phyloP scores from a whole-genome alignment of 2,888 invertebrate species.

The Eilema sororculum region DNA sequence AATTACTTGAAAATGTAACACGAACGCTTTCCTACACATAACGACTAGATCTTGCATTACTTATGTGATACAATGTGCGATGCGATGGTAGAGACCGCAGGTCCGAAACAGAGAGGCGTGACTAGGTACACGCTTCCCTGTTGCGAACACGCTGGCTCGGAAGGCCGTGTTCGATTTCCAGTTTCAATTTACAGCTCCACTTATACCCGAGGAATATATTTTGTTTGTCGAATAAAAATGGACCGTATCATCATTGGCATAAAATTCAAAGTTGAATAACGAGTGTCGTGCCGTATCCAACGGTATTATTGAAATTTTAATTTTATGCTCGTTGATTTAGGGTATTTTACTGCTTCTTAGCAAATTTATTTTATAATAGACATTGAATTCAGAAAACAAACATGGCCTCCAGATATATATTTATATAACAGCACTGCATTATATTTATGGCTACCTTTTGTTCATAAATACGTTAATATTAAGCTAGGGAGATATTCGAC shows the following conservation, averaged over 20 bases:
- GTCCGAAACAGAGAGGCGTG: not conserved
- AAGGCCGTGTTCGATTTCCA: not conserved
- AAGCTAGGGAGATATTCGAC: slow-evolving; percentile 22
- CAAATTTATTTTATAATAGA: not conserved
- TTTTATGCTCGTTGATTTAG: no score
- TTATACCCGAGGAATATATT: not conserved
- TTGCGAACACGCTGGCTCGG: not conserved
- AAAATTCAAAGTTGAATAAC: no score
- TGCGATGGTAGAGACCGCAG: slow-evolving; percentile 14
- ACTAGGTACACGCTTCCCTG: not conserved
- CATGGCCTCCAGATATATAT: not conserved
- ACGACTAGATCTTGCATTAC: slow-evolving; percentile 48
- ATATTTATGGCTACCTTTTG: slow-evolving; percentile 20
- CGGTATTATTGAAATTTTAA: no score
- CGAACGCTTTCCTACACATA: slow-evolving; percentile 36
- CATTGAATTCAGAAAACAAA: slow-evolving; percentile 1
- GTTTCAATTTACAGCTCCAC: not conserved
- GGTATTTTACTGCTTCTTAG: no score
- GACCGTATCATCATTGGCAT: no score
- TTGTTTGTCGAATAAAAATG: no score
- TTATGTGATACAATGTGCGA: slow-evolving; percentile 32
- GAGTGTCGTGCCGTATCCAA: no score
- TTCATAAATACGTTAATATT: slow-evolving; percentile 24
- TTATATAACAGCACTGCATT: slow-evolving; percentile 8
- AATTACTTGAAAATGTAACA: slow-evolving; percentile 9